Conservation (phyloP, 2,888 invertebrate genomes). For the Syritta pipiens region DNA sequence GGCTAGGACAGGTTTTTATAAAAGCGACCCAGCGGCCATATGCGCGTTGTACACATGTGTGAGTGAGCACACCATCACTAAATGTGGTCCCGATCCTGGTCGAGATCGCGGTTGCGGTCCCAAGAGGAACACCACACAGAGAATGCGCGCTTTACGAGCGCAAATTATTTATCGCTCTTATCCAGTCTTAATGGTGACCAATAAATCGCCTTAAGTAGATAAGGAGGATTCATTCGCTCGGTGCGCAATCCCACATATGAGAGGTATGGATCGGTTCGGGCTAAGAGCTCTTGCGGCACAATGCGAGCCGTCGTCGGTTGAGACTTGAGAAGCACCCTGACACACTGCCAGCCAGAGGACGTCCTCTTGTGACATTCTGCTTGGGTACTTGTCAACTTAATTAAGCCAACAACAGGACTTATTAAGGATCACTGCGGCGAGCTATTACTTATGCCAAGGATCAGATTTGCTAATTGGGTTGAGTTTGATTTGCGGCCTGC, state of each 20-base stretch:
- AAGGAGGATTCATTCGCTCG: conserved; percentile 64
- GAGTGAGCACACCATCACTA: conserved; percentile 37
- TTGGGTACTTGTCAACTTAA: conserved; percentile 69
- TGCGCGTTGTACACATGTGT: conserved; percentile 42
- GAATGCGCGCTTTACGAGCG: conserved; percentile 66
- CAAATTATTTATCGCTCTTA: conserved; percentile 70
- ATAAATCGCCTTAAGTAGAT: conserved; percentile 70
- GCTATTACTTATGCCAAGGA: conserved; percentile 50
- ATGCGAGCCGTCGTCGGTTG: conserved; percentile 17
- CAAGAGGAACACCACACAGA: conserved; percentile 40
- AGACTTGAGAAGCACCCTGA: conserved; percentile 18
- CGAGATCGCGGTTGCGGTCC: not conserved
- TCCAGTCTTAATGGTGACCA: conserved; percentile 69
- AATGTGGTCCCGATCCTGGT: conserved; percentile 9
- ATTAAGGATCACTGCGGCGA: conserved; percentile 50
- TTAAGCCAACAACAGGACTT: conserved; percentile 69
- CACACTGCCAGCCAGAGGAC: conserved; percentile 27
- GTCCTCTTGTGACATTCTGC: conserved; percentile 67
- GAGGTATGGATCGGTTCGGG: conserved; percentile 24
- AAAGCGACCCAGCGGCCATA: conserved; percentile 49
- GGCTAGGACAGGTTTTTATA: conserved; percentile 47
- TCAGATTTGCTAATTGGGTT: conserved; percentile 66
- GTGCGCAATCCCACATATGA: conserved; percentile 48
- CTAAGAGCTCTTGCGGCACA: conserved; percentile 2
- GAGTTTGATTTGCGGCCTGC: conserved; percentile 59